phyloP scores from a whole-genome alignment of 2,797 vertebrate species.

The Eulemur rubriventer region DNA sequence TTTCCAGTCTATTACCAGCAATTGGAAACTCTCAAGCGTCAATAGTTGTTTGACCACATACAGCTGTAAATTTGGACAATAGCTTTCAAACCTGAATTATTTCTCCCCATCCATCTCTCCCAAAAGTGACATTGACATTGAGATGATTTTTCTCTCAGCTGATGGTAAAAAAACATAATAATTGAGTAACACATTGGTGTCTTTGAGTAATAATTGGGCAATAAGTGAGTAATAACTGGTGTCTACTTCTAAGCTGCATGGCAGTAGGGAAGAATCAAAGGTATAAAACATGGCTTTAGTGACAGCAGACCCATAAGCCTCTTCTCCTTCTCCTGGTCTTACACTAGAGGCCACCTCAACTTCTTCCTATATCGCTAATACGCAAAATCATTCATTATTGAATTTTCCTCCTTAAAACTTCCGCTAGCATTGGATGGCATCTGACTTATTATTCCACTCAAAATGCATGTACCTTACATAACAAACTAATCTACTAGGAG shows the following conservation, averaged over 20 bases:
- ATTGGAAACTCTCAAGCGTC: slow-evolving; percentile 94
- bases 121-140: slow-evolving; percentile 44
- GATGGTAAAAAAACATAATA: slow-evolving; percentile 63
- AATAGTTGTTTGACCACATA: slow-evolving; percentile 92
- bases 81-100: slow-evolving; percentile 68
- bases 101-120: slow-evolving; percentile 51
- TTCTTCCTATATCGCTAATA: slow-evolving; percentile 14
- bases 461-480: background rate
- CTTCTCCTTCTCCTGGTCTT: background rate
- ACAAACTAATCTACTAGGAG: background rate
- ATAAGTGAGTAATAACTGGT: background rate
- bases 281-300: background rate
- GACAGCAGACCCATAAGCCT: background rate
- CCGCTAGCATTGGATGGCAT: background rate
- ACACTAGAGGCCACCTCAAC: background rate
- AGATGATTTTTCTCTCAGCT: slow-evolving; percentile 61
- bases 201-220: too few relatives aligned
- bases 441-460: background rate
- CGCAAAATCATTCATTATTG: background rate
- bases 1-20: slow-evolving; percentile 97
- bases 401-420: slow-evolving; percentile 3
- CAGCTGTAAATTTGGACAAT: slow-evolving; percentile 87
- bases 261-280: background rate
- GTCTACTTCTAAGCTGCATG: background rate
- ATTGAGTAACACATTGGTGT: slow-evolving; percentile 48